phyloP scores from a whole-genome alignment of 2,888 invertebrate genomes.

The Megalurothrips usitatus region DNA sequence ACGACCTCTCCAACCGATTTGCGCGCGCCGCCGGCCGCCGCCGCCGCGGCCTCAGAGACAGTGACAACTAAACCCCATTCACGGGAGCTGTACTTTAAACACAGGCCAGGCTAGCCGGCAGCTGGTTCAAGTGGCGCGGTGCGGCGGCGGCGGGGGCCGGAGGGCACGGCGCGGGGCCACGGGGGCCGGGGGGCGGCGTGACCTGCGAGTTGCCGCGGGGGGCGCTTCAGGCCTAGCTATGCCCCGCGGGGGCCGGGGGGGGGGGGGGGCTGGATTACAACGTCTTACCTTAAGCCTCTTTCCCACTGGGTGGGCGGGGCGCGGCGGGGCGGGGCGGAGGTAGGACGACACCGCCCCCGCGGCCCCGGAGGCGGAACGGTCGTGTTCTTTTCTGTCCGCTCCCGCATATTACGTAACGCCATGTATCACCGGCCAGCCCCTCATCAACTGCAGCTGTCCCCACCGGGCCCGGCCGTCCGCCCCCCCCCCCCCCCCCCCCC shows the following conservation, averaged over 20 bases:
- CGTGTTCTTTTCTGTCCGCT: not conserved
- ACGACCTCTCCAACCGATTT: too few relatives aligned
- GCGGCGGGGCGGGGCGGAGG: not conserved
- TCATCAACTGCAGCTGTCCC: constrained; percentile 6
- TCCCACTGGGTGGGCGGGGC: not conserved
- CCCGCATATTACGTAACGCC: not conserved
- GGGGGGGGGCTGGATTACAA: not conserved
- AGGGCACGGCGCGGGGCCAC: not conserved
- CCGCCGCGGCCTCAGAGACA: not conserved
- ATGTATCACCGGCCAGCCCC: not conserved
- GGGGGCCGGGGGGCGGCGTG: not conserved
- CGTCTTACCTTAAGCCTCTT: constrained; percentile 19
- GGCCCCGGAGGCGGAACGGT: not conserved
- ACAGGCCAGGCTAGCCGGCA: not conserved
- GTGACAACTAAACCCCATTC: constrained; percentile 26
- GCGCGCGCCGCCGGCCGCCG: not conserved
- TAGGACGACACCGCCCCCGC: too few relatives aligned
- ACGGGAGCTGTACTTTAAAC: not conserved
- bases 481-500: too few relatives aligned
- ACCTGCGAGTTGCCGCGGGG: not conserved
- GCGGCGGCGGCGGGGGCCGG: not conserved
- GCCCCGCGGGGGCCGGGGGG: not conserved
- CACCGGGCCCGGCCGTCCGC: too few relatives aligned
- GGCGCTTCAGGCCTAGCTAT: not conserved
- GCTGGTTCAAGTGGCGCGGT: not conserved